Evolutionary conservation across 2,113 vertebrate genomes (phyloP).

Genomic region (Leptobrachium leishanense): DNA sequence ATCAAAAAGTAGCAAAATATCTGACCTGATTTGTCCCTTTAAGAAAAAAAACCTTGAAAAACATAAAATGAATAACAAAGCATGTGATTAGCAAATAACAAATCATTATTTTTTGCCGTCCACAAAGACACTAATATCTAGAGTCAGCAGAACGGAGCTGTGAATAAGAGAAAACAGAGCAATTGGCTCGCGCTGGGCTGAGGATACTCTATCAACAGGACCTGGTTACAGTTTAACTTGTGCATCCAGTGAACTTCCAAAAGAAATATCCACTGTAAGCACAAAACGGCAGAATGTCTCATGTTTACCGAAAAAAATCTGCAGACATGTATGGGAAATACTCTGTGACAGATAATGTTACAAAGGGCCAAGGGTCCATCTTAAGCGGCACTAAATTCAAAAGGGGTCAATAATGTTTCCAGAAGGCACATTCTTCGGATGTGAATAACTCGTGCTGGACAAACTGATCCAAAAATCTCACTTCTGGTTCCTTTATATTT

Average conservation of each 20-base stretch:
- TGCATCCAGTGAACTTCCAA: conserved; percentile 66
- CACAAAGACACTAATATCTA: conserved; percentile 4
- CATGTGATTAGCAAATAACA: too few species aligned
- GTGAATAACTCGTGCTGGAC: too few species aligned
- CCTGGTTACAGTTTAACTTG: conserved; percentile 76
- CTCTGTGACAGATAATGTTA: background rate
- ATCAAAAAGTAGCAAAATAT: too few species aligned
- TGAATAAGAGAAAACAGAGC: conserved; percentile 53
- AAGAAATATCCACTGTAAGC: conserved; percentile 55
- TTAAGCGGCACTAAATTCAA: too few species aligned
- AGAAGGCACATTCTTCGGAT: too few species aligned
- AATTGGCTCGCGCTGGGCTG: conserved; percentile 63
- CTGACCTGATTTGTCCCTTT: too few species aligned
- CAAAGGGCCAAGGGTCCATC: conserved; percentile 11
- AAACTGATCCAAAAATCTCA: too few species aligned
- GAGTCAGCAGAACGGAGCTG: conserved; percentile 64
- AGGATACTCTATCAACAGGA: conserved; percentile 65
- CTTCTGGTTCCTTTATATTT: too few species aligned
- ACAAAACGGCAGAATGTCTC: conserved; percentile 51
- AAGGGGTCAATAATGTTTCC: too few species aligned
- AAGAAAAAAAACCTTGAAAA: too few species aligned
- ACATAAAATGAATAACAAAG: too few species aligned
- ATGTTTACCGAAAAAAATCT: conserved; percentile 55
- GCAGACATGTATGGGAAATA: conserved; percentile 39
- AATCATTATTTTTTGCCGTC: background rate